Conservation (phyloP, 2,797 vertebrate species). For the Argya squamiceps region DNA sequence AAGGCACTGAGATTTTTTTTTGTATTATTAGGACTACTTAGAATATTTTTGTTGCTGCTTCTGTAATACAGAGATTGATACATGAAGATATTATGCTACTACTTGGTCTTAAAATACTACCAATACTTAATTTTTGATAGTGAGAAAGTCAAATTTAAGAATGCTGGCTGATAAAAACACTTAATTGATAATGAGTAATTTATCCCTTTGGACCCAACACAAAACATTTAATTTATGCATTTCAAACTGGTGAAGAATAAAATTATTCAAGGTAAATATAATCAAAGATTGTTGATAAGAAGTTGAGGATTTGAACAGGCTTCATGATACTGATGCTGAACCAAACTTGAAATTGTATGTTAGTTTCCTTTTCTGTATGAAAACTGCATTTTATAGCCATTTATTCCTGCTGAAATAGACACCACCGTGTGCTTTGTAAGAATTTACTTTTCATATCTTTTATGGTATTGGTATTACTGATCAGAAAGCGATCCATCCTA, state of each 20-base stretch:
- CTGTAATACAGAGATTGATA: background rate
- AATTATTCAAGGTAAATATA: background rate
- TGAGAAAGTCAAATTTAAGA: constrained; percentile 3
- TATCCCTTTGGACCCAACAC: background rate
- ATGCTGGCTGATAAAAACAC: background rate
- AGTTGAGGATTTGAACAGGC: background rate
- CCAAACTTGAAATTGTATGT: background rate
- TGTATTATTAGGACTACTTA: background rate
- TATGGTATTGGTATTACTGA: background rate
- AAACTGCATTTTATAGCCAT: background rate
- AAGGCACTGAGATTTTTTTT: background rate
- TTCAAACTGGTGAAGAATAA: background rate
- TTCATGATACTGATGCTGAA: background rate
- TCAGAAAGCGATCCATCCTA: background rate
- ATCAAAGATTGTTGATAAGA: background rate
- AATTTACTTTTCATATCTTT: background rate
- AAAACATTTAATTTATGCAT: background rate
- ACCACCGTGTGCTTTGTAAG: background rate
- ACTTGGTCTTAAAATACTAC: background rate
- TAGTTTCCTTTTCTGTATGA: background rate
- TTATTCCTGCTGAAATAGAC: background rate
- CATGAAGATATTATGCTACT: background rate
- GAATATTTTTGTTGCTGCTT: background rate
- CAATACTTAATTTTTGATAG: background rate
- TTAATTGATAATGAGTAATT: constrained; percentile 2